Percentiles rank a stretch among this genome's conserved stretches.
Evolutionary conservation across 2,888 invertebrate species (phyloP).

Genomic region (Acanthopleura granulata): DNA sequence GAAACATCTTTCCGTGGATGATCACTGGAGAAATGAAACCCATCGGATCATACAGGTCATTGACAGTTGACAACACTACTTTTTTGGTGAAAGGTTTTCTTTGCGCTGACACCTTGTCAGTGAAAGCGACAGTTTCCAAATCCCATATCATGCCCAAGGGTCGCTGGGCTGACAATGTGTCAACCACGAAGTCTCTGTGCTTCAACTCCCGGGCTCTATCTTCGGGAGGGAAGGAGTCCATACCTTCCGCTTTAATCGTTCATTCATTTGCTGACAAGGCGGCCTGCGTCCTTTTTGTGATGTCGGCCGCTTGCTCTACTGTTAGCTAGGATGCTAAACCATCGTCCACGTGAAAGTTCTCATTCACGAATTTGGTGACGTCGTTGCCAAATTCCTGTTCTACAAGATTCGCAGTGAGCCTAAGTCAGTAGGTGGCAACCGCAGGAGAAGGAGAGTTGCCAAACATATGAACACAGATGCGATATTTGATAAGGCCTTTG

Average conservation of each 20-base stretch:
- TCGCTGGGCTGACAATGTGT: slow-evolving; percentile 21
- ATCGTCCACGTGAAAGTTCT: slow-evolving; percentile 30
- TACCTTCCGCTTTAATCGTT: not conserved
- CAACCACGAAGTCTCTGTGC: slow-evolving; percentile 15
- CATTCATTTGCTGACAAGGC: slow-evolving; percentile 1
- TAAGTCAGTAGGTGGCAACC: slow-evolving; percentile 23
- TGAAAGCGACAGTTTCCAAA: slow-evolving; percentile 20
- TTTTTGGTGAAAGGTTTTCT: slow-evolving; percentile 25
- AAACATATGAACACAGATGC: slow-evolving; percentile 28
- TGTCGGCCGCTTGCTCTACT: slow-evolving; percentile 18
- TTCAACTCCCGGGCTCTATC: slow-evolving; percentile 13
- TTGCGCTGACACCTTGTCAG: slow-evolving; percentile 2
- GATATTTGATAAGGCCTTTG: slow-evolving; percentile 22
- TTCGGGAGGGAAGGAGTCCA: not conserved
- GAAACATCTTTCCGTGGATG: slow-evolving; percentile 21
- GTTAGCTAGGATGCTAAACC: slow-evolving; percentile 22
- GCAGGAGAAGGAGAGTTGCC: slow-evolving; percentile 29
- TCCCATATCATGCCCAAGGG: slow-evolving; percentile 24
- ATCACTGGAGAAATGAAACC: slow-evolving; percentile 24
- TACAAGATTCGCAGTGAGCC: not conserved
- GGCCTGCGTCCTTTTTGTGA: slow-evolving; percentile 24
- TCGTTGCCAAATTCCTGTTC: slow-evolving; percentile 21
- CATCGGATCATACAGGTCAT: slow-evolving; percentile 25
- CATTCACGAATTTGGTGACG: slow-evolving; percentile 21
- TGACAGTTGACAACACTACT: slow-evolving; percentile 24